Percentiles rank a stretch among this genome's conserved stretches.
phyloP scores from a whole-genome alignment of 2,888 invertebrate species.

The Flexamia atlantica region DNA sequence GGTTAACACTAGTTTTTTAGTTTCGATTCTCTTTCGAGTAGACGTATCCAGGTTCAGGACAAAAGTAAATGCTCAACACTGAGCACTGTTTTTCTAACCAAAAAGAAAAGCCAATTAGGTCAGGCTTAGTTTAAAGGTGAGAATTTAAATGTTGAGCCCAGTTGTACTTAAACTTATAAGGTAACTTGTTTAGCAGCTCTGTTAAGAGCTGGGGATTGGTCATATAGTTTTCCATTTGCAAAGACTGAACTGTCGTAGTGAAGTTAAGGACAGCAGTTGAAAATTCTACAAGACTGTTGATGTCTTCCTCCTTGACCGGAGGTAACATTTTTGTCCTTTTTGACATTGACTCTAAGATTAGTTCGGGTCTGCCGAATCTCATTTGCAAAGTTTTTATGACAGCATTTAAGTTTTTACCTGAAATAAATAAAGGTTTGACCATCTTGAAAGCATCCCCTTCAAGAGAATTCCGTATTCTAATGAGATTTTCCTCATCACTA shows the following conservation, averaged over 20 bases:
- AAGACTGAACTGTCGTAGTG: neutral
- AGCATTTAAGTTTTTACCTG: neutral
- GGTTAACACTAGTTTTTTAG: too few species aligned
- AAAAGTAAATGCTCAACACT: too few species aligned
- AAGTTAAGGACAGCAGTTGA: neutral
- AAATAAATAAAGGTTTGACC: neutral
- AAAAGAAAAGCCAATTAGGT: too few species aligned
- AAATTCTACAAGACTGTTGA: neutral
- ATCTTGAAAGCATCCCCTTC: neutral
- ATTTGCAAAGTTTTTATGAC: neutral
- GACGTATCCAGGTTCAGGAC: too few species aligned
- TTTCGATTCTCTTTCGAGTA: too few species aligned
- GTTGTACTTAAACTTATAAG: too few species aligned
- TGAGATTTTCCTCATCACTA: too few species aligned
- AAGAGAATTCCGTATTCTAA: neutral
- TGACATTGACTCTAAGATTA: neutral
- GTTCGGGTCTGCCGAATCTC: neutral
- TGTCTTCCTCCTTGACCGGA: neutral
- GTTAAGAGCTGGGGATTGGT: too few species aligned
- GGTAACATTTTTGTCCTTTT: neutral
- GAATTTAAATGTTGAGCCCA: too few species aligned
- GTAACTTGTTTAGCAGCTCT: too few species aligned
- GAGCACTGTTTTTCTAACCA: too few species aligned
- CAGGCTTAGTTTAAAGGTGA: too few species aligned
- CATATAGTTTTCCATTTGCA: neutral